A percentile compares a stretch with the other conserved stretches of the same genome.
Evolutionary conservation across 1,140 invertebrate species (phyloP).

Genomic region (Pseudomyrmex dendroicus): DNA sequence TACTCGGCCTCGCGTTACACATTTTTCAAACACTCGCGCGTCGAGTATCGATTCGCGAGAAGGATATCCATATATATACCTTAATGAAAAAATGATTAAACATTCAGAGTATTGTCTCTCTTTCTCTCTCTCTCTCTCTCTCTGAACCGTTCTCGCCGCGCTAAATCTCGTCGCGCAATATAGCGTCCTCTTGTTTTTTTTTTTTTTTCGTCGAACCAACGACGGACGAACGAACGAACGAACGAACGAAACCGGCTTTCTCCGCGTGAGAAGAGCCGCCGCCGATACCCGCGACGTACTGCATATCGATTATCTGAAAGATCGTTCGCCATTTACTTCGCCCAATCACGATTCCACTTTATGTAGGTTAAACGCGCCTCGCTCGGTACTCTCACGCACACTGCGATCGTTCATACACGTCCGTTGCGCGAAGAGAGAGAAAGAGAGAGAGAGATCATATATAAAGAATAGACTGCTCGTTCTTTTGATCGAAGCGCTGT

Average conservation of each 20-base stretch:
- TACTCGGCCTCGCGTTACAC: background rate
- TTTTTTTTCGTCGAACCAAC: slow-evolving; percentile 85
- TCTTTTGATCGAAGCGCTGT: too few relatives aligned
- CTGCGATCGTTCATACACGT: background rate
- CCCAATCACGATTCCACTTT: slow-evolving; percentile 63
- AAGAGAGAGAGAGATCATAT: too few relatives aligned
- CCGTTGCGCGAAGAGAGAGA: too few relatives aligned
- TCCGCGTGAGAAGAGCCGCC: slow-evolving; percentile 23
- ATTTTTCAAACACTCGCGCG: slow-evolving; percentile 25
- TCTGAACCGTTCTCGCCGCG: background rate
- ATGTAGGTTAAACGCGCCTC: slow-evolving; percentile 65
- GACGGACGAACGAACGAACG: slow-evolving; percentile 54
- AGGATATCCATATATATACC: too few relatives aligned
- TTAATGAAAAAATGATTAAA: slow-evolving; percentile 22
- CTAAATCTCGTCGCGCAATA: background rate
- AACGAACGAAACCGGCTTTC: slow-evolving; percentile 54
- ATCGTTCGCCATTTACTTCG: slow-evolving; percentile 65
- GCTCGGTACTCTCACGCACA: slow-evolving; percentile 27
- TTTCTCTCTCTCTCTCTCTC: too few relatives aligned
- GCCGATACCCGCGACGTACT: slow-evolving; percentile 29
- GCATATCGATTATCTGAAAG: slow-evolving; percentile 65
- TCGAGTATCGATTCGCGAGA: slow-evolving; percentile 9
- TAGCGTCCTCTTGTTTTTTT: background rate
- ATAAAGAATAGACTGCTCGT: too few relatives aligned
- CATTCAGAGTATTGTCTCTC: background rate